Evolutionary conservation across 2,113 vertebrate species (phyloP).

Genomic region (Salvelinus sp.): DNA sequence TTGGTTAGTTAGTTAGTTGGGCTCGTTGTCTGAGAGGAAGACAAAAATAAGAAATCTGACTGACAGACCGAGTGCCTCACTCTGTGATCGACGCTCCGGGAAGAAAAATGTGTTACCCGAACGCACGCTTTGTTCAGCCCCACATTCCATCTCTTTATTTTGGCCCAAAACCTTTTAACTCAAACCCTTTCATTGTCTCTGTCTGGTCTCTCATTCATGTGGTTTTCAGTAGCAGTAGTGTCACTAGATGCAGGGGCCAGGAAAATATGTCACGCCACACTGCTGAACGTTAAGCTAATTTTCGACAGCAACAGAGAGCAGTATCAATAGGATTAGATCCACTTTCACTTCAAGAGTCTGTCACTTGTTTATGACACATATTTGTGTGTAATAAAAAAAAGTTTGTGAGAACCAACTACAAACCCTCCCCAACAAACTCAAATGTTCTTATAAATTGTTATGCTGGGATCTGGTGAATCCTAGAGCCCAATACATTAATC

Average conservation of each 20-base stretch:
- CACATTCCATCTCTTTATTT: slow-evolving; percentile 2
- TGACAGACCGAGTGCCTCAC: slow-evolving; percentile 3
- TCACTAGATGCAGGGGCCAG: not conserved
- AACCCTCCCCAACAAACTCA: not conserved
- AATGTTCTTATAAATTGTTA: not conserved
- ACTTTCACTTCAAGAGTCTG: not conserved
- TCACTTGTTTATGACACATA: not conserved
- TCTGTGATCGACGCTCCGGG: not conserved
- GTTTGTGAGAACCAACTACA: not conserved
- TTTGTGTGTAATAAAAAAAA: not conserved
- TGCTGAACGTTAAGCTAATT: not conserved
- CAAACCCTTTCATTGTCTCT: not conserved
- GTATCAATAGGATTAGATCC: not conserved
- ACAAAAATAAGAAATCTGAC: not conserved
- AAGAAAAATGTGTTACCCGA: slow-evolving; percentile 10
- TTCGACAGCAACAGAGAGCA: not conserved
- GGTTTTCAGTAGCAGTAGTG: not conserved
- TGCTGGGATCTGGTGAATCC: not conserved
- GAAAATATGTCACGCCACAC: not conserved
- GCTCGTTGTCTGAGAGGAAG: not conserved
- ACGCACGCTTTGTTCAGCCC: slow-evolving; percentile 18
- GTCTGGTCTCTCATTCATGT: not conserved
- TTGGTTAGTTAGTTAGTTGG: not conserved
- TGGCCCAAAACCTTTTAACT: not conserved
- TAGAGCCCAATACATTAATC: no score